These are phyloP conservation scores for Melanostigma gelatinosum DNA, from an alignment of 2,113 vertebrate species.

Conservation along the genomic window DNA sequence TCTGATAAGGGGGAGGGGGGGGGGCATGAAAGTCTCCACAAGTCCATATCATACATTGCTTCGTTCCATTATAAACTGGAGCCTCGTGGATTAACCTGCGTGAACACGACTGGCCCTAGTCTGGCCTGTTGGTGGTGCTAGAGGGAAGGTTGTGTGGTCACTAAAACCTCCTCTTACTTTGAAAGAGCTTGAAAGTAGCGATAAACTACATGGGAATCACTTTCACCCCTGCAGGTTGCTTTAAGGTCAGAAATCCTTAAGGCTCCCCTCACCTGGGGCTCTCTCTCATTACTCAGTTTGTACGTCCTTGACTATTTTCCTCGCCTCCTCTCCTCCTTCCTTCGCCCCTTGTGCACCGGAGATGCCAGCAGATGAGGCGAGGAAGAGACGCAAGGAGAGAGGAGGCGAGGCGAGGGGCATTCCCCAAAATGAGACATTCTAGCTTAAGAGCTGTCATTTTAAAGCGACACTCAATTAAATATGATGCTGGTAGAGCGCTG, in stretches of 20 bases:
- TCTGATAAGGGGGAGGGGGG: slow-evolving; percentile 2
- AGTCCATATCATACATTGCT: slow-evolving; percentile 5
- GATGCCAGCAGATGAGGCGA: neutral
- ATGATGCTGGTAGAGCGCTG: neutral
- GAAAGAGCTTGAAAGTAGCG: neutral
- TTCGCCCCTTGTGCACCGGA: neutral
- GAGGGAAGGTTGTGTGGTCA: neutral
- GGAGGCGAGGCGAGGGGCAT: neutral
- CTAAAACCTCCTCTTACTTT: neutral
- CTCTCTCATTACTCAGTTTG: neutral
- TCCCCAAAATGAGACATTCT: neutral
- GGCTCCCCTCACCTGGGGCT: neutral
- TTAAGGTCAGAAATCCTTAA: neutral
- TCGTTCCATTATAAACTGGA: neutral
- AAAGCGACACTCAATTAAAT: neutral
- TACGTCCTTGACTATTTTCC: neutral
- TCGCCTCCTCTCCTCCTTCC: neutral
- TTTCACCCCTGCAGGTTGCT: neutral
- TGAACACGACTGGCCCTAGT: neutral
- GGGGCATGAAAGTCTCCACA: slow-evolving; percentile 7
- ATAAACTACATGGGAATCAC: neutral
- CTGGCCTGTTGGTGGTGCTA: slow-evolving; percentile 21
- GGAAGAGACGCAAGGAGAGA: neutral
- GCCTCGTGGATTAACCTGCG: slow-evolving; percentile 19
- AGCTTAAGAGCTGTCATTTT: neutral